These are phyloP conservation scores for Ferrisia virgata DNA, from an alignment of 2,888 invertebrate species.

Conservation along the genomic window DNA sequence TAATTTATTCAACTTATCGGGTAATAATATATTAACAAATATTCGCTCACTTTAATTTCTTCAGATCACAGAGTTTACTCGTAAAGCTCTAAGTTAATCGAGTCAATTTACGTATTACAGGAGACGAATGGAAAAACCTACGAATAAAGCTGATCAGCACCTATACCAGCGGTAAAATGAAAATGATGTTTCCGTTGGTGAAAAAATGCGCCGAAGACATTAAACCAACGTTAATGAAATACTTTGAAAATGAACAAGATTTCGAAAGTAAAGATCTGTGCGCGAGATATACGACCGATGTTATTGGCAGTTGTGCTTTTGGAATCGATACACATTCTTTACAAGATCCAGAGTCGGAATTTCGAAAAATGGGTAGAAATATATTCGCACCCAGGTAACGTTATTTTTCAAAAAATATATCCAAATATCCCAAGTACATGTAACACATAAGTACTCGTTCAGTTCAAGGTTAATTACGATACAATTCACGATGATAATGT, in stretches of 20 bases:
- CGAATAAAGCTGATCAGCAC: neutral
- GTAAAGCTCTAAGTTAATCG: no score
- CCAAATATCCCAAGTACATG: no score
- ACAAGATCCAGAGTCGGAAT: constrained; percentile 54
- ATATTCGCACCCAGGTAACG: neutral
- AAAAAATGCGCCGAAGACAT: neutral
- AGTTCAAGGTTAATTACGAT: no score
- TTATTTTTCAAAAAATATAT: no score
- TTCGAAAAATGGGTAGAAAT: constrained; percentile 52
- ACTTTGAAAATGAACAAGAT: neutral
- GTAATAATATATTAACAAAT: neutral
- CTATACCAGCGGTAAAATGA: neutral
- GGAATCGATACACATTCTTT: constrained; percentile 56
- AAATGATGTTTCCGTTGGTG: constrained; percentile 3
- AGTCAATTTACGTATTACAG: no score
- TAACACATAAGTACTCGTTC: no score
- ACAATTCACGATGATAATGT: no score
- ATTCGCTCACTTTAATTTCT: no score
- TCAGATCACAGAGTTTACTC: no score
- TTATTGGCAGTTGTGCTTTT: constrained; percentile 57
- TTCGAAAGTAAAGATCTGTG: constrained; percentile 54
- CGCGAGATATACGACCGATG: constrained; percentile 56
- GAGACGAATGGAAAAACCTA: constrained; percentile 25
- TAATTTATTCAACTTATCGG: constrained; percentile 54
- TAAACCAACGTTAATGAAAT: neutral